phyloP scores from a whole-genome alignment of 1,140 invertebrate species.

The Trichonephila clavata region DNA sequence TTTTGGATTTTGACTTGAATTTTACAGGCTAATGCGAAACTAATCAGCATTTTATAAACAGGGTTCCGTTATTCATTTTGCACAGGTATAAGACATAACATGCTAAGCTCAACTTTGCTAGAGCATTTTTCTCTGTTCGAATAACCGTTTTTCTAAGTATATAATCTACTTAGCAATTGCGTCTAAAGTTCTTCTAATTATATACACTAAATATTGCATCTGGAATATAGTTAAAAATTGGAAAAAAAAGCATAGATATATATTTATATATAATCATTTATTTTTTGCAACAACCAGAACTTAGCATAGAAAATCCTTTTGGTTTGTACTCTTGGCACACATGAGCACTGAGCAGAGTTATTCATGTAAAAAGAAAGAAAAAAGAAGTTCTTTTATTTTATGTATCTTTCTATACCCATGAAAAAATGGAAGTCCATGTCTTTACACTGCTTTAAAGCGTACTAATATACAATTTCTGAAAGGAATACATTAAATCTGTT shows the following conservation, averaged over 20 bases:
- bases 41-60: constrained; percentile 28
- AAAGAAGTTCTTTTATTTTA: background rate
- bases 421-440: too few species aligned
- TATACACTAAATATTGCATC: constrained; percentile 70
- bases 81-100: constrained; percentile 65
- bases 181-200: constrained; percentile 55
- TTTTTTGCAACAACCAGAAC: constrained; percentile 68
- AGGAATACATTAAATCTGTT: too few species aligned
- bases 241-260: constrained; percentile 44
- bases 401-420: too few species aligned
- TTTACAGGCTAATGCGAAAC: constrained; percentile 34
- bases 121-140: constrained; percentile 41
- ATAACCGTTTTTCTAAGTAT: constrained; percentile 47
- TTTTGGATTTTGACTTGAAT: background rate
- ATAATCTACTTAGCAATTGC: constrained; percentile 60
- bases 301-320: constrained; percentile 48
- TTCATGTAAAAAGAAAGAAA: background rate
- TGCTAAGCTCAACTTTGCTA: constrained; percentile 71
- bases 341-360: constrained; percentile 7
- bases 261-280: constrained; percentile 27
- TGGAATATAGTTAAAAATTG: constrained; percentile 64
- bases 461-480: too few species aligned
- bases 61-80: constrained; percentile 45
- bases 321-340: constrained; percentile 58
- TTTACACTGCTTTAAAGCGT: too few species aligned